These are phyloP conservation scores for Epirrhoe alternata DNA, from an alignment of 2,888 invertebrate species.

Conservation along the genomic window DNA sequence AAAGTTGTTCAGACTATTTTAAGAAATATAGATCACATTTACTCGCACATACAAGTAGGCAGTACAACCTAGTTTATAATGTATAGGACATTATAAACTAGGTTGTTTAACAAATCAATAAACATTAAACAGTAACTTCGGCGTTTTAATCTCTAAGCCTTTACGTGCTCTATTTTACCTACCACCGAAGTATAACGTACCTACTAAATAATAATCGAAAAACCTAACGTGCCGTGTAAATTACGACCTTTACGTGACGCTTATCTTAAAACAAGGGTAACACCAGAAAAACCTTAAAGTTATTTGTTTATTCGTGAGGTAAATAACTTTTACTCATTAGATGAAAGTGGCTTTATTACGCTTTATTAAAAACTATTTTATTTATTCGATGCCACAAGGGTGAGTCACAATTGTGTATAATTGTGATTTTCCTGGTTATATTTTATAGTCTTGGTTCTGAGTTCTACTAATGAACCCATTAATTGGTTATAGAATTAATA, in stretches of 20 bases:
- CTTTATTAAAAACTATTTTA: background rate
- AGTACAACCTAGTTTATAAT: no score
- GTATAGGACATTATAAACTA: no score
- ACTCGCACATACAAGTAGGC: no score
- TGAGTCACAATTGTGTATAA: no score
- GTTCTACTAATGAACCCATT: constrained; percentile 11
- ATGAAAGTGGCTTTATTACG: constrained; percentile 1
- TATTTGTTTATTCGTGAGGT: constrained; percentile 23
- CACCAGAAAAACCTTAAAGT: constrained; percentile 22
- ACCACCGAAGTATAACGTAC: constrained; percentile 21
- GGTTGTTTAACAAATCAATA: background rate
- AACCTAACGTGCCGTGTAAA: constrained; percentile 33
- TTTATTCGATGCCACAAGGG: no score
- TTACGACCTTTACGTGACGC: constrained; percentile 39
- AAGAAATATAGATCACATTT: background rate
- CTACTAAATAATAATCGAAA: constrained; percentile 37
- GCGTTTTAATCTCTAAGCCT: constrained; percentile 5
- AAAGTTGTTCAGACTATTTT: no score
- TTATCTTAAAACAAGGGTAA: constrained; percentile 38
- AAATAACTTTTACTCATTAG: constrained; percentile 22
- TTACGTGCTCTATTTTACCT: constrained; percentile 25
- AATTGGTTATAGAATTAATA: background rate
- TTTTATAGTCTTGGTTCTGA: constrained; percentile 4
- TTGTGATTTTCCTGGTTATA: background rate
- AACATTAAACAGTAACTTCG: background rate